These are phyloP conservation scores for Tonatia bakeri DNA, from an alignment of 2,113 vertebrate species.

Conservation along the genomic window DNA sequence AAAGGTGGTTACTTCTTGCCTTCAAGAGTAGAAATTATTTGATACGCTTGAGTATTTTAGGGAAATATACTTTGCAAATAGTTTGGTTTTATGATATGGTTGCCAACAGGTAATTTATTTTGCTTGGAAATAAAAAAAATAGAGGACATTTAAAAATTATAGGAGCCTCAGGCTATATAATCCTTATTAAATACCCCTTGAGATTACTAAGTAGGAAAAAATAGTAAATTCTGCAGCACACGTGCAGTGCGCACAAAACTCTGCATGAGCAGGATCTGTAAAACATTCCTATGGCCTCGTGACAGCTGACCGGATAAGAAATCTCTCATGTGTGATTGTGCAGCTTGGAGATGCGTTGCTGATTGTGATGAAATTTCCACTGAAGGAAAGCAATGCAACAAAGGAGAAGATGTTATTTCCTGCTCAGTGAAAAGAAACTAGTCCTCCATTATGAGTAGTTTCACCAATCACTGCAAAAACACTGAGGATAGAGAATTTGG, in stretches of 20 bases:
- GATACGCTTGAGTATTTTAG: background rate
- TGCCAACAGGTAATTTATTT: conserved; percentile 19
- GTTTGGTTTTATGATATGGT: conserved; percentile 41
- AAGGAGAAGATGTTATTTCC: background rate
- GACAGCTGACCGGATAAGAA: background rate
- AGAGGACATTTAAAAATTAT: conserved; percentile 32
- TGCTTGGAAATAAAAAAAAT: background rate
- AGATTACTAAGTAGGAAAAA: background rate
- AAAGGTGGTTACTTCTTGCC: conserved; percentile 32
- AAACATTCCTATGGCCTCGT: background rate
- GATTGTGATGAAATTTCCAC: background rate
- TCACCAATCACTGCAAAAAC: background rate
- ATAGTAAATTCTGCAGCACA: background rate
- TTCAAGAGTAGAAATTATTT: conserved; percentile 15
- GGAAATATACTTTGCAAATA: conserved; percentile 12
- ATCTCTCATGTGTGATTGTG: background rate
- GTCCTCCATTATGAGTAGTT: background rate
- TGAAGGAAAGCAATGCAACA: background rate
- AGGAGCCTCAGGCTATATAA: background rate
- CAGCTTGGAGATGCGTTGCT: background rate
- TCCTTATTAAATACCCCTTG: conserved; percentile 32
- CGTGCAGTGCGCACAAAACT: background rate
- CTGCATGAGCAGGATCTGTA: background rate
- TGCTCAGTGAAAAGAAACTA: background rate
- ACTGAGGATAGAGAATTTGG: background rate